phyloP scores from a whole-genome alignment of 2,888 invertebrate species.

The Ashinkailepas kermadecensis region DNA sequence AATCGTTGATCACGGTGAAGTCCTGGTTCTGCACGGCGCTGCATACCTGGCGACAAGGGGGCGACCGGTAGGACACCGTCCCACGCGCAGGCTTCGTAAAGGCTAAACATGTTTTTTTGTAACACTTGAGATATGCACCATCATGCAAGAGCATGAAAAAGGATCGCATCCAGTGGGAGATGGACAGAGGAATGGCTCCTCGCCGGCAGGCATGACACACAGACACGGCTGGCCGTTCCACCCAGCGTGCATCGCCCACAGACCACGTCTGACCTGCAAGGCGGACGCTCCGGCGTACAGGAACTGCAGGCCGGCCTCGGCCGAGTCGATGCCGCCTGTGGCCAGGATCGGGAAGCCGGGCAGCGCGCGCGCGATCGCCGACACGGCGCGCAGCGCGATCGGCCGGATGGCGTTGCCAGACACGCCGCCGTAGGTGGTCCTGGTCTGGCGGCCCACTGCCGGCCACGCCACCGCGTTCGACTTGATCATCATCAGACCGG shows the following conservation, averaged over 20 bases:
- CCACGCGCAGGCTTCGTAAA: too few relatives aligned
- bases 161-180: too few relatives aligned
- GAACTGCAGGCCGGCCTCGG: slow-evolving; percentile 90
- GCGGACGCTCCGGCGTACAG: slow-evolving; percentile 86
- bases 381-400: slow-evolving; percentile 83
- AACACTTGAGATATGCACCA: too few relatives aligned
- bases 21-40: slow-evolving; percentile 98
- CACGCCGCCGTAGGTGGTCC: slow-evolving; percentile 90
- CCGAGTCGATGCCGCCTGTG: slow-evolving; percentile 95
- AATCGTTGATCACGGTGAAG: slow-evolving; percentile 93
- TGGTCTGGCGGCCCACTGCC: slow-evolving; percentile 65
- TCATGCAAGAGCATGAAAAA: too few relatives aligned
- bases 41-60: slow-evolving; percentile 57
- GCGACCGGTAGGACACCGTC: too few relatives aligned
- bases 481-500: slow-evolving; percentile 81
- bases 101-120: too few relatives aligned
- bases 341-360: slow-evolving; percentile 90
- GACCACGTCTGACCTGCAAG: slow-evolving; percentile 59
- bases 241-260: too few relatives aligned
- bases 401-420: slow-evolving; percentile 92
- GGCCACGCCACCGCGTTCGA: slow-evolving; percentile 86
- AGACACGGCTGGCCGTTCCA: too few relatives aligned
- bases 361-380: slow-evolving; percentile 71
- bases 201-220: too few relatives aligned
- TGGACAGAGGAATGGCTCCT: too few relatives aligned